These are phyloP conservation scores for Pseudorasbora parva DNA, from an alignment of 2,113 vertebrate genomes.

Conservation along the genomic window DNA sequence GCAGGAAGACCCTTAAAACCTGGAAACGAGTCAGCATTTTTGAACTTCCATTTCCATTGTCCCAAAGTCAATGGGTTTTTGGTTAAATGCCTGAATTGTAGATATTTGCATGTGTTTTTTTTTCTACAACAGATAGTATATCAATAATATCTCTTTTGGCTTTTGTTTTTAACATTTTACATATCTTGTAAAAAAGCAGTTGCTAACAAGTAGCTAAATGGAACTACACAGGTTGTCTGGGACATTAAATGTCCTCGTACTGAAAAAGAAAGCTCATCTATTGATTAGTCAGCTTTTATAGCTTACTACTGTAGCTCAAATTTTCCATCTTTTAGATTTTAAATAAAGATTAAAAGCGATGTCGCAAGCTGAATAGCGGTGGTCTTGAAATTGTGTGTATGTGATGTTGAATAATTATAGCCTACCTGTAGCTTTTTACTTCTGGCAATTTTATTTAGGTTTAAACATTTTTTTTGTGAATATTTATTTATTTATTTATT, in stretches of 20 bases:
- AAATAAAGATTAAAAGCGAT: not conserved
- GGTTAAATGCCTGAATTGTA: not conserved
- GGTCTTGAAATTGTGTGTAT: not conserved
- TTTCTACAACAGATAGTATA: too few relatives aligned
- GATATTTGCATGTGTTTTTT: too few relatives aligned
- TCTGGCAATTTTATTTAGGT: not conserved
- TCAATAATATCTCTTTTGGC: too few relatives aligned
- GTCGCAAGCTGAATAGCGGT: too few relatives aligned
- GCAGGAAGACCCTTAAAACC: not conserved
- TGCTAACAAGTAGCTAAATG: not conserved
- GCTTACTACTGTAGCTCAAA: not conserved
- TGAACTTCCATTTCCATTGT: not conserved
- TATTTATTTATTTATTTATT: too few relatives aligned
- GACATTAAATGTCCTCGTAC: not conserved
- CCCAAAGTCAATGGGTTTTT: not conserved
- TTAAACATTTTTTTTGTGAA: too few relatives aligned
- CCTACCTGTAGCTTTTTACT: not conserved
- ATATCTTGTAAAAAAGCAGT: too few relatives aligned
- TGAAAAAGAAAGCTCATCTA: not conserved
- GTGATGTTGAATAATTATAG: not conserved
- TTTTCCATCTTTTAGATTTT: not conserved
- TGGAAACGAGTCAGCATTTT: not conserved
- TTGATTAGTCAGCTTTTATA: too few relatives aligned
- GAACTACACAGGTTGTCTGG: not conserved
- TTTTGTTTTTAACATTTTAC: too few relatives aligned